phyloP scores from a whole-genome alignment of 1,140 invertebrate genomes.

The Drosophila pandora region DNA sequence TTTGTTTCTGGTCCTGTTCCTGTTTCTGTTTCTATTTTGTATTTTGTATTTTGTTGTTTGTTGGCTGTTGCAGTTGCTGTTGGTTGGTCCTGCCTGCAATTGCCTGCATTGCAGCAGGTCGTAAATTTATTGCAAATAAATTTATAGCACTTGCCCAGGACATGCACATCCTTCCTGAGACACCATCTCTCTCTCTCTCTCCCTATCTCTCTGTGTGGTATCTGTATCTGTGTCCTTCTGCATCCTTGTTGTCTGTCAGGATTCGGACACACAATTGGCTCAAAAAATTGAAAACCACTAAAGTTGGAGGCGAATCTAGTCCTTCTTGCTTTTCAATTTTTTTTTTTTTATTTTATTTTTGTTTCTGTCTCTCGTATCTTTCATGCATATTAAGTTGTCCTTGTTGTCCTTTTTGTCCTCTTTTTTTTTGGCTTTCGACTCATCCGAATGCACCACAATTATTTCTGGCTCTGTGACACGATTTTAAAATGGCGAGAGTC shows the following conservation, averaged over 20 bases:
- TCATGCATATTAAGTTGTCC: conserved; percentile 74
- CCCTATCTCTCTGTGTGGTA: no score
- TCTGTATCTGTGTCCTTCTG: not conserved
- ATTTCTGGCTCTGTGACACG: conserved; percentile 42
- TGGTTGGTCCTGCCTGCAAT: conserved; percentile 34
- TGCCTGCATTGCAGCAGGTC: conserved; percentile 71
- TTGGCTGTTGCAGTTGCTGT: conserved; percentile 18
- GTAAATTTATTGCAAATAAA: conserved; percentile 79
- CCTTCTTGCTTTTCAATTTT: no score
- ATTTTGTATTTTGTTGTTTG: not conserved
- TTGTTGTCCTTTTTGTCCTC: conserved; percentile 40
- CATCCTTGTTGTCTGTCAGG: conserved; percentile 15
- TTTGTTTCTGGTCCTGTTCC: conserved; percentile 6
- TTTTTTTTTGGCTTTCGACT: conserved; percentile 34
- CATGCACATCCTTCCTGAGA: not conserved
- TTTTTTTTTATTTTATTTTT: no score
- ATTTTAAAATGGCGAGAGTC: not conserved
- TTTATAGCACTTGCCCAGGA: conserved; percentile 62
- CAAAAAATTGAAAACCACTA: conserved; percentile 63
- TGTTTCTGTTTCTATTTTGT: conserved; percentile 26
- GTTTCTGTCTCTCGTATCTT: not conserved
- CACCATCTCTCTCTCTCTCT: no score
- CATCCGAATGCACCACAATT: conserved; percentile 77
- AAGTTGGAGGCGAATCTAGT: conserved; percentile 4
- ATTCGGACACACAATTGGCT: conserved; percentile 24